These are phyloP conservation scores for Papilio aristodemus DNA, from an alignment of 1,140 invertebrate genomes.

Conservation along the genomic window DNA sequence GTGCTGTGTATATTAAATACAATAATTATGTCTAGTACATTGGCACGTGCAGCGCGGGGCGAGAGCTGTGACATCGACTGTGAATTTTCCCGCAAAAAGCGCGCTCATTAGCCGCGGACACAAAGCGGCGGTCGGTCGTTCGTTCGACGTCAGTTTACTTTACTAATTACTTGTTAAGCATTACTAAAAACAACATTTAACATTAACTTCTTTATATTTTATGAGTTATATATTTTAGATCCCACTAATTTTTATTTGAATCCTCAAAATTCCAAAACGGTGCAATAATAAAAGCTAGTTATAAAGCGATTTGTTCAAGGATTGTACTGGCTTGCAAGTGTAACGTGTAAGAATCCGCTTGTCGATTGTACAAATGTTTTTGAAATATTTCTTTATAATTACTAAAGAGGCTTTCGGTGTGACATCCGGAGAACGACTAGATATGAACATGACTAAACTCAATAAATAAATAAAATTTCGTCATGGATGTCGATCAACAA, in stretches of 20 bases:
- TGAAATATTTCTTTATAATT: no score
- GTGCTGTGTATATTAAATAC: background rate
- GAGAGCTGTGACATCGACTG: no score
- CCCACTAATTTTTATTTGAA: background rate
- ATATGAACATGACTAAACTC: no score
- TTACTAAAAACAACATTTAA: background rate
- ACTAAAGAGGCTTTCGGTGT: no score
- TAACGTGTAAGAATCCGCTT: no score
- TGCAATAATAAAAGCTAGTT: no score
- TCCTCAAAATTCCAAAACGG: no score
- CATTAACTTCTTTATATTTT: background rate
- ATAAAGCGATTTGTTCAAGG: no score
- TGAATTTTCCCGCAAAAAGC: background rate
- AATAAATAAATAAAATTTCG: background rate
- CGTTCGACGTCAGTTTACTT: background rate
- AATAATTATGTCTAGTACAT: background rate
- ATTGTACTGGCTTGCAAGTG: no score
- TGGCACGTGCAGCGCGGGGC: no score
- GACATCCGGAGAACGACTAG: no score
- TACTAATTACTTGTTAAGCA: background rate
- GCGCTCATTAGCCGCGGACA: background rate
- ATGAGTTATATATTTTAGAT: background rate
- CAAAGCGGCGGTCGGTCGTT: background rate
- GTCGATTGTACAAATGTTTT: no score
- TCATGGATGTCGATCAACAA: background rate